A percentile compares a stretch with the other conserved stretches of the same genome.
Conservation (phyloP, 2,888 invertebrate genomes). For the Tupiocoris notatus region DNA sequence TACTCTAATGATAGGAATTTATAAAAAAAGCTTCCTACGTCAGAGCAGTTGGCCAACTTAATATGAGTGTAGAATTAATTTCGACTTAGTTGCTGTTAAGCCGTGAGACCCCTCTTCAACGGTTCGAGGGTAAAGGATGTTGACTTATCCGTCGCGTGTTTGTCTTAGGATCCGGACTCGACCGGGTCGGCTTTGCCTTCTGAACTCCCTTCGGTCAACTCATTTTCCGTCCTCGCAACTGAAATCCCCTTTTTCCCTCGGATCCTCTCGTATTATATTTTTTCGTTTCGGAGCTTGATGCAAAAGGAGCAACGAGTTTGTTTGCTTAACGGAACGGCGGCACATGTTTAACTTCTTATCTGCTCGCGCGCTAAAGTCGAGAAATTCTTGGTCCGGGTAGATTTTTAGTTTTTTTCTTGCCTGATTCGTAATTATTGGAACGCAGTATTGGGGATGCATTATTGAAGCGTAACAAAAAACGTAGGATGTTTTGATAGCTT, state of each 20-base stretch:
- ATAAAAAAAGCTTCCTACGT: too few species aligned
- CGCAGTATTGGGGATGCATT: too few species aligned
- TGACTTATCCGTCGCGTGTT: slow-evolving; percentile 32
- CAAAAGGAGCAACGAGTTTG: too few species aligned
- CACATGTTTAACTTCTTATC: not conserved
- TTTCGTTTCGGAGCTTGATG: too few species aligned
- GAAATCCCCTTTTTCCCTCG: not conserved
- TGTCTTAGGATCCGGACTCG: slow-evolving; percentile 18
- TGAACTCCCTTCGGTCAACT: slow-evolving; percentile 28
- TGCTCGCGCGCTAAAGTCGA: too few species aligned
- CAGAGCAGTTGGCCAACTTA: slow-evolving; percentile 17
- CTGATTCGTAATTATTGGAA: too few species aligned
- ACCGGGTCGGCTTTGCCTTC: slow-evolving; percentile 11
- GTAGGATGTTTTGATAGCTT: too few species aligned
- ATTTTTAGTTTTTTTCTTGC: too few species aligned
- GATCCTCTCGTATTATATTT: not conserved
- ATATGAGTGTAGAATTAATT: slow-evolving; percentile 32
- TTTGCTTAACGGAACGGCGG: too few species aligned
- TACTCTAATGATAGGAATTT: too few species aligned
- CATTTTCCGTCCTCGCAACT: not conserved
- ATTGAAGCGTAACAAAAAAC: too few species aligned
- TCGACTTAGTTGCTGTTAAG: slow-evolving; percentile 2
- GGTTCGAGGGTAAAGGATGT: slow-evolving; percentile 24
- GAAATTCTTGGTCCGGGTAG: too few species aligned
- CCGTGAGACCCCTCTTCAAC: not conserved